These are phyloP conservation scores for Ceraclea dissimilis DNA, from an alignment of 2,888 invertebrate genomes.

Conservation along the genomic window DNA sequence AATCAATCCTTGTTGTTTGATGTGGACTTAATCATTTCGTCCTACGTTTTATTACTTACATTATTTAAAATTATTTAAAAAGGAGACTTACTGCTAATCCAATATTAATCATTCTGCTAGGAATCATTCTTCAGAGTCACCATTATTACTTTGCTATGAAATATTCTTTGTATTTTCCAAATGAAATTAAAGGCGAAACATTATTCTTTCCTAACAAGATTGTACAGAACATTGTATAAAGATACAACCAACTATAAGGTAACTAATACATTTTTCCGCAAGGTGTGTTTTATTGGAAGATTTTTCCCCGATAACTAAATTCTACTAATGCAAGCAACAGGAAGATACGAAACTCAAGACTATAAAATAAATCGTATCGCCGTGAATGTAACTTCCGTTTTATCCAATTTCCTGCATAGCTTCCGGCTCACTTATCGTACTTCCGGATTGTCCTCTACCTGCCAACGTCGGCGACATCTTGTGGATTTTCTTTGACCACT, in stretches of 20 bases:
- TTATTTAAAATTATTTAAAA: too few species aligned
- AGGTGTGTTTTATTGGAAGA: constrained; percentile 18
- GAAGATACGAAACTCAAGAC: not conserved
- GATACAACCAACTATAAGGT: not conserved
- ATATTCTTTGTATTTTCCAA: too few species aligned
- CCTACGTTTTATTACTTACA: too few species aligned
- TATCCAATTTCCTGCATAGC: constrained; percentile 26
- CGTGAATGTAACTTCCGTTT: constrained; percentile 23
- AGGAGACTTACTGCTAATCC: too few species aligned
- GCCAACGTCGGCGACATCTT: constrained; percentile 17
- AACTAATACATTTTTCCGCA: constrained; percentile 19
- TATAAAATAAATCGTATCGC: constrained; percentile 12
- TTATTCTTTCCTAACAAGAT: not conserved
- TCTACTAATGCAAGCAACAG: constrained; percentile 20
- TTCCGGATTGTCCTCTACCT: constrained; percentile 18
- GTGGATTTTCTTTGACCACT: constrained; percentile 6
- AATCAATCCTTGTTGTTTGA: too few species aligned
- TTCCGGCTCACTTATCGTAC: constrained; percentile 24
- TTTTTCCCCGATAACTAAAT: constrained; percentile 15
- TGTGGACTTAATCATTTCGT: too few species aligned
- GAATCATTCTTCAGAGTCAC: too few species aligned
- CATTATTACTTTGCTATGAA: too few species aligned
- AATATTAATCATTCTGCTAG: too few species aligned
- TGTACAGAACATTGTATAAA: not conserved
- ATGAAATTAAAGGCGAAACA: too few species aligned